phyloP scores from a whole-genome alignment of 2,888 invertebrate species.

The Apamea epomidion region DNA sequence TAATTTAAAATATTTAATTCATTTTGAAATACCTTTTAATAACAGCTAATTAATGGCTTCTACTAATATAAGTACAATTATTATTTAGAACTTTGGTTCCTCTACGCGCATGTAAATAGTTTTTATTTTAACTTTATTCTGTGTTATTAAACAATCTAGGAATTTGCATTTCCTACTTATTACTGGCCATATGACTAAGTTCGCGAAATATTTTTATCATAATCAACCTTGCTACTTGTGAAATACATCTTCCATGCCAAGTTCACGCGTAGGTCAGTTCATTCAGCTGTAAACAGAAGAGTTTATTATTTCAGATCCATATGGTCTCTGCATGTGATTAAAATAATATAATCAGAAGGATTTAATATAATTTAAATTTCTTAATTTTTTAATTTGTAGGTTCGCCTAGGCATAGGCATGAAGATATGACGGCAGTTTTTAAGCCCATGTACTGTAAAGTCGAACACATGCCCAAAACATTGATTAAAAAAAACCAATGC shows the following conservation, averaged over 20 bases:
- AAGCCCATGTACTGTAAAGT: neutral
- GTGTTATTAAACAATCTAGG: slow-evolving; percentile 45
- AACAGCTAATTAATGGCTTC: too few species aligned
- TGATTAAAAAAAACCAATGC: too few species aligned
- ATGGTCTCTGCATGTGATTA: neutral
- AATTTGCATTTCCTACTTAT: neutral
- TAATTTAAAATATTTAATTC: neutral
- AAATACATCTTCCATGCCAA: slow-evolving; percentile 62
- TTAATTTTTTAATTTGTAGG: neutral
- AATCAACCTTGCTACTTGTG: slow-evolving; percentile 61
- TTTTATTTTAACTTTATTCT: neutral
- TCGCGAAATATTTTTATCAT: slow-evolving; percentile 62
- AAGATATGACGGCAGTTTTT: neutral
- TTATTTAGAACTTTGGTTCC: neutral
- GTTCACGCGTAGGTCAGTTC: slow-evolving; percentile 66
- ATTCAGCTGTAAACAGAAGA: slow-evolving; percentile 26
- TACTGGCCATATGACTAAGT: slow-evolving; percentile 29
- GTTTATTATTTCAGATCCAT: slow-evolving; percentile 13
- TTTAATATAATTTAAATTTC: neutral
- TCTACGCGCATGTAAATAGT: neutral
- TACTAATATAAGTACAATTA: neutral
- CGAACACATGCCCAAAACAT: neutral
- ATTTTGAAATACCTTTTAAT: neutral
- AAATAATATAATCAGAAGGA: neutral
- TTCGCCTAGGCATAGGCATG: neutral